Evolutionary conservation across 2,113 vertebrate species (phyloP).

Genomic region (Lagenorhynchus albirostris): DNA sequence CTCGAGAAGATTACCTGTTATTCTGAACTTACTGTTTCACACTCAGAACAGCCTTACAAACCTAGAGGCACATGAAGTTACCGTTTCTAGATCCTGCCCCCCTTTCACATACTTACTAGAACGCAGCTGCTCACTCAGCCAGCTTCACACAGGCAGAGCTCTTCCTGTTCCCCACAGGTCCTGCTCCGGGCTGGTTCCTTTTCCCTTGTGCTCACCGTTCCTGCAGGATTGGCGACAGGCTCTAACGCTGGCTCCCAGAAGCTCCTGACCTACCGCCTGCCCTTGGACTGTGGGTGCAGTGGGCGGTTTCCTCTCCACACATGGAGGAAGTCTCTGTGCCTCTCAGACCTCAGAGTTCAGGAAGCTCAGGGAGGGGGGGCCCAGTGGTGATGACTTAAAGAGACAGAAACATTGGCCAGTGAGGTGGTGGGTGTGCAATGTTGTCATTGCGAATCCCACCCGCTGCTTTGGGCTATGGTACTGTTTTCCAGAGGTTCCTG

Average conservation of each 20-base stretch:
- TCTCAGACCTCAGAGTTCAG: background rate
- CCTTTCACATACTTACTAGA: background rate
- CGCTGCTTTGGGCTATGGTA: background rate
- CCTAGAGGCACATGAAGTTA: fast-evolving
- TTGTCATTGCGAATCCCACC: background rate
- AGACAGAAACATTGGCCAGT: background rate
- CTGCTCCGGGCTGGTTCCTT: fast-evolving
- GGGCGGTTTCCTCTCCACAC: background rate
- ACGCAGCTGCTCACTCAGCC: background rate
- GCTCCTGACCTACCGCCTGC: background rate
- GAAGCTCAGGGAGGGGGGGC: background rate
- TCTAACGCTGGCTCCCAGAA: background rate
- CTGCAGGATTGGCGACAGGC: background rate
- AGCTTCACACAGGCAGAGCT: background rate
- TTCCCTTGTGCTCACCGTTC: background rate
- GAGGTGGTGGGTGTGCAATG: fast-evolving
- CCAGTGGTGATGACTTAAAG: background rate
- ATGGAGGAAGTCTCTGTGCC: background rate
- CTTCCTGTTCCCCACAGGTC: background rate
- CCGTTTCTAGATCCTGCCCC: background rate
- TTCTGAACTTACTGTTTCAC: background rate
- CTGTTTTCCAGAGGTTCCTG: too few relatives aligned
- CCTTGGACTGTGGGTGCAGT: background rate
- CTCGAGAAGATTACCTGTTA: background rate
- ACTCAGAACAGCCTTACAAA: background rate